Percentiles rank a stretch among this genome's conserved stretches.
phyloP scores from a whole-genome alignment of 2,797 vertebrate genomes.

The Pangasius larnaudii region DNA sequence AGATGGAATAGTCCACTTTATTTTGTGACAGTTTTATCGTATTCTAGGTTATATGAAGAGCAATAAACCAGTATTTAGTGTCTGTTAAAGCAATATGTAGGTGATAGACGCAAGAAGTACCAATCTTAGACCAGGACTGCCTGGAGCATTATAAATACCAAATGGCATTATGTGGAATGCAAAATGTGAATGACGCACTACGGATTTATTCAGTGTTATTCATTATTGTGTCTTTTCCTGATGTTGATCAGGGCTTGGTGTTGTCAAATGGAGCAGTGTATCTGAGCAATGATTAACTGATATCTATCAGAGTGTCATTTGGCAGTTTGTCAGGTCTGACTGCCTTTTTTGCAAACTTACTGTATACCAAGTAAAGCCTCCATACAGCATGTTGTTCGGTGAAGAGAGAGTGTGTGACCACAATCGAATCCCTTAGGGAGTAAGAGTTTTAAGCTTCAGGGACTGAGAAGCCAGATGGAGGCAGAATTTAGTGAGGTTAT shows the following conservation, averaged over 20 bases:
- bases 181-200: neutral
- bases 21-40: neutral
- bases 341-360: neutral
- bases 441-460: neutral
- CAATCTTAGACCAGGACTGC: neutral
- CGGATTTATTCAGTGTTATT: neutral
- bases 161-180: neutral
- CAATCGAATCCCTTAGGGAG: neutral
- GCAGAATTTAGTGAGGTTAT: neutral
- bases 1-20: neutral
- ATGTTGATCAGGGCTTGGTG: neutral
- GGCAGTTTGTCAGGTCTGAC: neutral
- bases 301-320: neutral
- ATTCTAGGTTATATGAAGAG: neutral
- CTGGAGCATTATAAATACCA: neutral
- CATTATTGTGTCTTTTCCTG: neutral
- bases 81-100: neutral
- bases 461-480: neutral
- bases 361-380: neutral
- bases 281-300: neutral
- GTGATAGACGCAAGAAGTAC: neutral
- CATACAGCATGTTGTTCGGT: neutral
- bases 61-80: neutral
- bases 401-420: neutral
- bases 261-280: neutral